Evolutionary conservation across 2,113 vertebrate genomes (phyloP).

Genomic region (Daboia siamensis): DNA sequence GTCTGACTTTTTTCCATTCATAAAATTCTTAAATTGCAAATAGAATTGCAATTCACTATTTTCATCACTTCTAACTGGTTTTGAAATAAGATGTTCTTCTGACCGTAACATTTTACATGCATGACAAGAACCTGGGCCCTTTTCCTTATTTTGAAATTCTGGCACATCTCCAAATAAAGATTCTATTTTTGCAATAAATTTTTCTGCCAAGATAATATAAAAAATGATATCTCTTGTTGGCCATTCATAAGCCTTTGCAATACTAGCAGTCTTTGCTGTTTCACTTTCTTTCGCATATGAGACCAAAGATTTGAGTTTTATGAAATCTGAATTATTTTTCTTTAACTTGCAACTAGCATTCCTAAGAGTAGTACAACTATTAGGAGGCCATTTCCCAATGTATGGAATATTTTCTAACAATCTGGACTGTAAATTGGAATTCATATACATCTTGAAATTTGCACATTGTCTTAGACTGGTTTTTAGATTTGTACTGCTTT

Average conservation of each 20-base stretch:
- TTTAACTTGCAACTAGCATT: slow-evolving; percentile 27
- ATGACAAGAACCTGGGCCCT: background rate
- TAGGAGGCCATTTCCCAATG: slow-evolving; percentile 3
- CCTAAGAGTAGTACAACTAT: background rate
- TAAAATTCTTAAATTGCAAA: slow-evolving; percentile 41
- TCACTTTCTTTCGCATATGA: slow-evolving; percentile 7
- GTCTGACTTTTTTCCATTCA: slow-evolving; percentile 22
- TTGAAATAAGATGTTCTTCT: slow-evolving; percentile 7
- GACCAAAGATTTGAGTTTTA: background rate
- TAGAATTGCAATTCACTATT: slow-evolving; percentile 5
- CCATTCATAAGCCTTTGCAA: background rate
- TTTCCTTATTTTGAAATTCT: slow-evolving; percentile 18
- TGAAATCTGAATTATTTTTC: background rate
- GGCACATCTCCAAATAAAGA: slow-evolving; percentile 1
- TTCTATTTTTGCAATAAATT: slow-evolving; percentile 1
- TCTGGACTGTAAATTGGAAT: background rate
- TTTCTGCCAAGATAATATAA: slow-evolving; percentile 7
- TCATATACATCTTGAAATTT: background rate
- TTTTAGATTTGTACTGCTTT: slow-evolving; percentile 17
- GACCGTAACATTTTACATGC: slow-evolving; percentile 5
- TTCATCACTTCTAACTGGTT: slow-evolving; percentile 12
- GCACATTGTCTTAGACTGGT: background rate
- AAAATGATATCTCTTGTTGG: background rate
- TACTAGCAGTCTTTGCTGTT: background rate
- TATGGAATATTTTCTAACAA: background rate